A percentile compares a stretch with the other conserved stretches of the same genome.
These are phyloP conservation scores for Epistrophe grossulariae DNA, from an alignment of 2,888 invertebrate genomes.

Conservation along the genomic window DNA sequence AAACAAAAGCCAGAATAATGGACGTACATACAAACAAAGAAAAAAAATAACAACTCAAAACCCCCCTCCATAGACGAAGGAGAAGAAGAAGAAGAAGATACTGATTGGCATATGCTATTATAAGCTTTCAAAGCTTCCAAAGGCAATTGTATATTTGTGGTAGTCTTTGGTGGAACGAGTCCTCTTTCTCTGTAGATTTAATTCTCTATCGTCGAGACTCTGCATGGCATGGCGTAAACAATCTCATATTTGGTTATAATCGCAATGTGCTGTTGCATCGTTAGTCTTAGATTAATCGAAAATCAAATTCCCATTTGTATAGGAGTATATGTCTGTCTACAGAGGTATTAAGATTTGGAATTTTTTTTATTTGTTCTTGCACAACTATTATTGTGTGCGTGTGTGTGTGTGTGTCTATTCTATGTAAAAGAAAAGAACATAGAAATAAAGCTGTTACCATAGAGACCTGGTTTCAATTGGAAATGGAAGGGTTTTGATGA, in stretches of 20 bases:
- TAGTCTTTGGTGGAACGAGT: not conserved
- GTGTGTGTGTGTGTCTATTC: not conserved
- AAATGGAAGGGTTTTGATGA: not conserved
- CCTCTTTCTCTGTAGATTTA: not conserved
- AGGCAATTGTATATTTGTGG: conserved; percentile 32
- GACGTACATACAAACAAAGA: not conserved
- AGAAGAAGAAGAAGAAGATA: conserved; percentile 24
- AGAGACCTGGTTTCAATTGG: not conserved
- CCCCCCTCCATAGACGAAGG: not conserved
- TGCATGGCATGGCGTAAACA: conserved; percentile 48
- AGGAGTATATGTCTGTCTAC: not conserved
- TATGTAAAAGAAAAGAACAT: conserved; percentile 9
- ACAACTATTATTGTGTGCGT: not conserved
- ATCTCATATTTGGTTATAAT: conserved; percentile 70
- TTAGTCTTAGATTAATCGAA: conserved; percentile 69
- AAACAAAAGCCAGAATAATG: conserved; percentile 40
- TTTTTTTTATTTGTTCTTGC: conserved; percentile 13
- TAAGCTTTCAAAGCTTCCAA: conserved; percentile 37
- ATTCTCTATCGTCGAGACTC: conserved; percentile 3
- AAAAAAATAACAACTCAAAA: conserved; percentile 41
- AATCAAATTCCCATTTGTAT: conserved; percentile 71
- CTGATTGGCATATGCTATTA: conserved; percentile 72
- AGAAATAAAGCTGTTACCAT: not conserved
- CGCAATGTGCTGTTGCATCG: conserved; percentile 73
- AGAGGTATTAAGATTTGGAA: not conserved